These are phyloP conservation scores for Buphagus erythrorhynchus DNA, from an alignment of 2,797 vertebrate genomes.

Conservation along the genomic window DNA sequence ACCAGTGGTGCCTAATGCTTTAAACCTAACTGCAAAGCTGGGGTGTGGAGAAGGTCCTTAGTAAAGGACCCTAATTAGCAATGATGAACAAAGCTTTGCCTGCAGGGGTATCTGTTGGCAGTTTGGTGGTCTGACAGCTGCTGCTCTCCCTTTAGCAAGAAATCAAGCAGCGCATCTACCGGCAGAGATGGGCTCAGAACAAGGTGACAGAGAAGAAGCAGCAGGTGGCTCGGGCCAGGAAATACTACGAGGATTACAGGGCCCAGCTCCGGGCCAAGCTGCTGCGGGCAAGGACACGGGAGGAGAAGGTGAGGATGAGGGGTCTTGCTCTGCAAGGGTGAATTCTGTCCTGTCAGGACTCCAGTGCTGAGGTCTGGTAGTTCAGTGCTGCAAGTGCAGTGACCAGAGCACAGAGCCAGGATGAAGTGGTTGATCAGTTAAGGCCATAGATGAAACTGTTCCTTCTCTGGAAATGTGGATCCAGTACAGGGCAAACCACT, in stretches of 20 bases:
- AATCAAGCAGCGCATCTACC: constrained; percentile 84
- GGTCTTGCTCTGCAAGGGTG: background rate
- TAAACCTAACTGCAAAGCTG: background rate
- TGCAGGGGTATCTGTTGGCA: background rate
- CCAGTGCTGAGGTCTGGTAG: background rate
- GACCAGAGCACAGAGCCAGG: background rate
- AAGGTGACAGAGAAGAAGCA: constrained; percentile 87
- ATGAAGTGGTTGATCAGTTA: background rate
- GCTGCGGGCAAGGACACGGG: constrained; percentile 87
- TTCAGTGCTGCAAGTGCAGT: background rate
- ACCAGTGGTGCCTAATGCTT: background rate
- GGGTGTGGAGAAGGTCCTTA: background rate
- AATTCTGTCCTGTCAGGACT: background rate
- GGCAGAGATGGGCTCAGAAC: constrained; percentile 86
- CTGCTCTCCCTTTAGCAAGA: constrained; percentile 76
- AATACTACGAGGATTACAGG: constrained; percentile 89
- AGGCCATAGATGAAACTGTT: background rate
- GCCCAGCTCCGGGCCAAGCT: constrained; percentile 88
- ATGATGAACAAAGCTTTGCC: background rate
- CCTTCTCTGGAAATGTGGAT: background rate
- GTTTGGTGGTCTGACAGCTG: background rate
- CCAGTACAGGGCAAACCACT: background rate
- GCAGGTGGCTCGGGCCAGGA: constrained; percentile 87
- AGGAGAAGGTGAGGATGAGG: constrained; percentile 84
- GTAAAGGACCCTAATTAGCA: background rate